Evolutionary conservation across 2,113 vertebrate species (phyloP), one percentile per base, ranked within the genome.

Genomic region (Dendropsophus ebraccatus): DNA sequence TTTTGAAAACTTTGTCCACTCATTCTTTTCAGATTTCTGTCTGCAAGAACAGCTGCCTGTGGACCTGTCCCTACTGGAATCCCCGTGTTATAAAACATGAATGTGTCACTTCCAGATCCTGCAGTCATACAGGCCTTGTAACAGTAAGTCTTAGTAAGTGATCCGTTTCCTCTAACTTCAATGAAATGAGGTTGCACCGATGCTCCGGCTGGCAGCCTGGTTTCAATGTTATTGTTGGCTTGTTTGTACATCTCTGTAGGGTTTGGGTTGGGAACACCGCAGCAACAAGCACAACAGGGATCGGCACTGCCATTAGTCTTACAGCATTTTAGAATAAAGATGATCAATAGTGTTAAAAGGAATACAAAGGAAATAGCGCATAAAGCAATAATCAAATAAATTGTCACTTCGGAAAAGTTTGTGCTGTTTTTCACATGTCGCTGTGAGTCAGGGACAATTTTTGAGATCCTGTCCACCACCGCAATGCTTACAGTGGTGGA

Each of bases 1-100:
- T 94, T 95, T 90, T 94, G 94, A 30, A 93, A 89, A 90, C 95
- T 97, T 91, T 96, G 96, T 77, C 96, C 95, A 87, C 96, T 98
- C 89, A 98, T 96, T 87, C 96, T 96, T 78, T 96, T 98, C 90
- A 97, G 95, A 90, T 97, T 96, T 89, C 96, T 96, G 47, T 99
- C 98, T 1, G 96, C 92, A 89, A 96, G 92, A 91, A 95, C 95
- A 87, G 96, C n/a, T n/a, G n/a, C 96, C 89, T 96, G 95, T 67
- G 93, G 90, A 72, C 90, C 91, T 23, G 92, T 91, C 88, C 96
- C 97, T 87, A 96, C 88, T 11, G 96, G 96, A 54, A 94, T 94
- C 89, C 96, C 97, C 58, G 96, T 98, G 90, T 98, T 97, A 94
- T 99, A 99, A 95, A 99, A 99, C 97, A 99, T 98, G 91, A 99